Conservation (phyloP, 2,797 vertebrate species). For the Brachyrhaphis roseni region DNA sequence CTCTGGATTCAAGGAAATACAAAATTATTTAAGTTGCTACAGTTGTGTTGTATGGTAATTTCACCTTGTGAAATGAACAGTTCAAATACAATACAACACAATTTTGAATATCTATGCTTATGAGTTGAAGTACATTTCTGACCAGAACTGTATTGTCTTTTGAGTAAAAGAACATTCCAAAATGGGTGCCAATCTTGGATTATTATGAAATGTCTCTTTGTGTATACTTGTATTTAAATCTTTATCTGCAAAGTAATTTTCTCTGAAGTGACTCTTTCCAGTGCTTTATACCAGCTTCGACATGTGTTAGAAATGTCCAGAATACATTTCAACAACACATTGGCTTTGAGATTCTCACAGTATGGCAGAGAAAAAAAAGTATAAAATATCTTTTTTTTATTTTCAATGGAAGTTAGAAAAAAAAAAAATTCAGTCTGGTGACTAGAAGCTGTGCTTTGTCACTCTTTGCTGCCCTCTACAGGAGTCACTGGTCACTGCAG, state of each 20-base stretch:
- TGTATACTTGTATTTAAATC: neutral
- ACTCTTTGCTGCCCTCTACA: neutral
- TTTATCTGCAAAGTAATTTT: neutral
- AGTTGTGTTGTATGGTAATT: neutral
- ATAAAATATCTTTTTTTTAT: neutral
- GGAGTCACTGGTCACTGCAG: neutral
- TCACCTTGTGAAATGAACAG: neutral
- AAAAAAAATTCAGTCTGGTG: neutral
- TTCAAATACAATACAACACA: neutral
- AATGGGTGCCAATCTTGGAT: slow-evolving; percentile 18
- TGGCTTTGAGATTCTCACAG: neutral
- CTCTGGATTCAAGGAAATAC: neutral
- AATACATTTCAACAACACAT: neutral
- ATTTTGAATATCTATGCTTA: neutral
- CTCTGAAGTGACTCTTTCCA: slow-evolving; percentile 29
- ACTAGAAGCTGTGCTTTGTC: neutral
- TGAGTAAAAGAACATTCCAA: slow-evolving; percentile 10
- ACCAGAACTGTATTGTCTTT: neutral
- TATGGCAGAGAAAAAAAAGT: neutral
- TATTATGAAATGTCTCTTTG: neutral
- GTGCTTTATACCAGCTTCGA: slow-evolving; percentile 10
- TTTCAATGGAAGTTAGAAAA: neutral
- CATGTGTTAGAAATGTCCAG: neutral
- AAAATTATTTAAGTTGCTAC: neutral
- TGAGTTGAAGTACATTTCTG: neutral